Evolutionary conservation across 1,140 invertebrate species (phyloP).

Genomic region (Atopsyche davidsoni): DNA sequence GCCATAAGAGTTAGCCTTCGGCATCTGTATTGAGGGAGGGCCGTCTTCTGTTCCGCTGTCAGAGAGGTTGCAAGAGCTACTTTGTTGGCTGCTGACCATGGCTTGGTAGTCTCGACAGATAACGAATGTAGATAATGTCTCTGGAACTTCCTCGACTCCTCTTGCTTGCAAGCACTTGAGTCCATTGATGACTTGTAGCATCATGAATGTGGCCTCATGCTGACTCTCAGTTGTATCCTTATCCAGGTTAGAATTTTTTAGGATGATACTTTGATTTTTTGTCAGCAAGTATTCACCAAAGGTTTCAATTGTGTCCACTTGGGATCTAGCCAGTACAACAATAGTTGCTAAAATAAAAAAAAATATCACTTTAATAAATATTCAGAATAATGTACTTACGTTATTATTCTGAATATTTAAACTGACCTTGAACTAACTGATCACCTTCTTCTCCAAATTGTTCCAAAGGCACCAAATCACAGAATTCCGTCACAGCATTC

Average conservation of each 20-base stretch:
- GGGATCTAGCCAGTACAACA: constrained; percentile 61
- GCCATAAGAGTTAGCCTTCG: constrained; percentile 50
- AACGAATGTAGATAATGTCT: constrained; percentile 60
- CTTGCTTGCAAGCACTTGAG: constrained; percentile 78
- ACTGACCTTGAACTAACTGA: constrained; percentile 58
- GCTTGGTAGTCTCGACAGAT: constrained; percentile 48
- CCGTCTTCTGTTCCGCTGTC: constrained; percentile 36
- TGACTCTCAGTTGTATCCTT: constrained; percentile 40
- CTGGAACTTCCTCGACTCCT: constrained; percentile 70
- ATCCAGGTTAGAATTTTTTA: constrained; percentile 40
- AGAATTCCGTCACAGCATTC: constrained; percentile 70
- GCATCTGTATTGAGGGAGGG: constrained; percentile 41
- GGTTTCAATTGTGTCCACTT: constrained; percentile 62
- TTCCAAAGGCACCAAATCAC: constrained; percentile 63
- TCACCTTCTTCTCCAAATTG: constrained; percentile 51
- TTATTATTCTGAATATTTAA: no score
- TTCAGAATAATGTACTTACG: background rate
- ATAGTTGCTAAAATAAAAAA: constrained; percentile 59
- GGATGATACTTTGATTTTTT: constrained; percentile 35
- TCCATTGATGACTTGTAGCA: constrained; percentile 74
- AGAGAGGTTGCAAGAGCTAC: constrained; percentile 46
- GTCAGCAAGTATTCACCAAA: constrained; percentile 53
- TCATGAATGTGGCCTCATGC: constrained; percentile 56
- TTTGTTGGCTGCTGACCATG: constrained; percentile 31
- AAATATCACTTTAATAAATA: no score